Percentiles rank a stretch among this genome's conserved stretches.
phyloP scores from a whole-genome alignment of 2,113 vertebrate genomes.

The Terrapene triunguis region DNA sequence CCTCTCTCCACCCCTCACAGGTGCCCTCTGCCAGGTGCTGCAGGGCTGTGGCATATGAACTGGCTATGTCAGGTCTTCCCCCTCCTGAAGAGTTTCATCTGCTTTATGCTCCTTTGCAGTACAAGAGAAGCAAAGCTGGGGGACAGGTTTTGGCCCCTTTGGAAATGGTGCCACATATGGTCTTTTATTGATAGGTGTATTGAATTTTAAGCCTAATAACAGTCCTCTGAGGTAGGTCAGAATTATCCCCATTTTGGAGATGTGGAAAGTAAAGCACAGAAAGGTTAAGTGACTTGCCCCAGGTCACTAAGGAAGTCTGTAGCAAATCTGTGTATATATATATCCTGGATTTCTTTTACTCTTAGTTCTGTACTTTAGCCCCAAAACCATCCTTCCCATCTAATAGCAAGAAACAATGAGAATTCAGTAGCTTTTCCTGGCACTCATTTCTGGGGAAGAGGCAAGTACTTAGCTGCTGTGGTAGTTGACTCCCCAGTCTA shows the following conservation, averaged over 20 bases:
- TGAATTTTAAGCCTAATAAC: not conserved
- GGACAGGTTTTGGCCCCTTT: not conserved
- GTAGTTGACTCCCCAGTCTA: too few relatives aligned
- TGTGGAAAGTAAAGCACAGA: not conserved
- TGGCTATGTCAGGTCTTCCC: not conserved
- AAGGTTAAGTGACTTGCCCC: too few relatives aligned
- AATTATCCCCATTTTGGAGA: not conserved
- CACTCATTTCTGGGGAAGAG: too few relatives aligned
- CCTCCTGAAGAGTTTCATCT: not conserved
- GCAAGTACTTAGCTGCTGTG: too few relatives aligned
- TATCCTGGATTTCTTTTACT: too few relatives aligned
- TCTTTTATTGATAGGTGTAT: not conserved
- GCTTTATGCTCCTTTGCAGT: not conserved
- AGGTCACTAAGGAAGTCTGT: too few relatives aligned
- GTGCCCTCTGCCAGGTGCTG: not conserved
- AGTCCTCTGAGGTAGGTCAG: not conserved
- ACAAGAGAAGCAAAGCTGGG: not conserved
- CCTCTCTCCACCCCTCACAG: not conserved
- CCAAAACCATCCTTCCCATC: too few relatives aligned
- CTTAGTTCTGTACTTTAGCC: too few relatives aligned
- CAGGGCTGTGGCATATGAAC: not conserved
- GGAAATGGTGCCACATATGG: not conserved
- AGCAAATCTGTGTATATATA: too few relatives aligned
- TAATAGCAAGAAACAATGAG: too few relatives aligned
- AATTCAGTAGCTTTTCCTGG: too few relatives aligned